These are phyloP conservation scores for Pachypsylla venusta DNA, from an alignment of 1,140 invertebrate genomes.

Conservation along the genomic window DNA sequence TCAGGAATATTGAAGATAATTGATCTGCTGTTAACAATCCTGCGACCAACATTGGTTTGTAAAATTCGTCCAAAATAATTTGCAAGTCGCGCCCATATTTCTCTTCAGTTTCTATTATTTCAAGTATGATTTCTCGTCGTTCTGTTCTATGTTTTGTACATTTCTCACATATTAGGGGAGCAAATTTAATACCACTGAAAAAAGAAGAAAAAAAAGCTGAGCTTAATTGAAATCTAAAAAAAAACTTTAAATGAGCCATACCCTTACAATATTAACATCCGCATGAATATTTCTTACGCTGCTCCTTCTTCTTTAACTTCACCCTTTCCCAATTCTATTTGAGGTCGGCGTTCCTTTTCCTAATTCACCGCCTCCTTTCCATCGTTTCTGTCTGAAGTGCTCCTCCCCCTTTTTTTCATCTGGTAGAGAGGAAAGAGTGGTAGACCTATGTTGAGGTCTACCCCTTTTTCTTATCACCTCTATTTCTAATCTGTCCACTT, in stretches of 20 bases:
- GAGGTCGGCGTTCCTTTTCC: too few species aligned
- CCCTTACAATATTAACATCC: too few species aligned
- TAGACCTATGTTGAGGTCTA: too few species aligned
- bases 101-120: conserved; percentile 91
- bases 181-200: conserved; percentile 47
- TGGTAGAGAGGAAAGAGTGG: too few species aligned
- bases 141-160: conserved; percentile 76
- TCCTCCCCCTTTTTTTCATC: too few species aligned
- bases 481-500: too few species aligned
- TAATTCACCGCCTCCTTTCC: too few species aligned
- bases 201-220: conserved; percentile 16
- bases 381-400: too few species aligned
- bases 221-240: neutral
- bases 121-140: conserved; percentile 83
- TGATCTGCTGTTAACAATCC: conserved; percentile 56
- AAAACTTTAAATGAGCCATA: conserved; percentile 3
- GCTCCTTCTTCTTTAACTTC: too few species aligned
- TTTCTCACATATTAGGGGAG: conserved; percentile 69
- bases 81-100: conserved; percentile 85
- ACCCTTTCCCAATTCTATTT: too few species aligned
- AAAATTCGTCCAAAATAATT: conserved; percentile 87
- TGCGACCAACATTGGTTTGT: conserved; percentile 79
- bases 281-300: too few species aligned
- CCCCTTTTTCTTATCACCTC: too few species aligned
- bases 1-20: conserved; percentile 80